Conservation (phyloP, 2,888 invertebrate genomes). For the Oxytorus armatus region DNA sequence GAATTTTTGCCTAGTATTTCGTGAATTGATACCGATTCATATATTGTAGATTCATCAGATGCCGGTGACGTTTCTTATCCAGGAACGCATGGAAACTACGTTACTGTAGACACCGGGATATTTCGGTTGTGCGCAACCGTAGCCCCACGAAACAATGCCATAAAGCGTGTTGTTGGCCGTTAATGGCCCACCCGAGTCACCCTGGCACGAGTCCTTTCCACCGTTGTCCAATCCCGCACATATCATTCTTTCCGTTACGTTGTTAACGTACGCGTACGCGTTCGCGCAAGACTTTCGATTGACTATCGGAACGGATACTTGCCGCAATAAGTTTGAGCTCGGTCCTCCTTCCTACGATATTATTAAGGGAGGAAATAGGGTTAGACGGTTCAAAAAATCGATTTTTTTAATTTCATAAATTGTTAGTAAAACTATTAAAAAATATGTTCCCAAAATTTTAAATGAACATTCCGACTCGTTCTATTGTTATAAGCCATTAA, state of each 20-base stretch:
- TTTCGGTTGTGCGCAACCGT: conserved; percentile 76
- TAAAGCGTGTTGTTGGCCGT: conserved; percentile 75
- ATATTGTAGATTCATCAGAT: conserved; percentile 61
- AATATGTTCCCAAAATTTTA: no score
- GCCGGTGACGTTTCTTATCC: conserved; percentile 73
- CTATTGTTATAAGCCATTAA: no score
- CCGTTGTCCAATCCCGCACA: conserved; percentile 75
- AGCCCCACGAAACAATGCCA: conserved; percentile 82
- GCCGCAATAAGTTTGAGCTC: conserved; percentile 84
- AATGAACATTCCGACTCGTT: no score
- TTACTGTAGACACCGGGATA: conserved; percentile 82
- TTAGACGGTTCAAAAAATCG: no score
- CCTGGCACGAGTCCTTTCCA: conserved; percentile 77
- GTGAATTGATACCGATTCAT: no score
- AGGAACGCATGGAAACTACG: conserved; percentile 75
- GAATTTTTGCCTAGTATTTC: not conserved
- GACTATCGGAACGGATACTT: conserved; percentile 85
- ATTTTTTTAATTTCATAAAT: no score
- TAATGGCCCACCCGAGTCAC: conserved; percentile 82
- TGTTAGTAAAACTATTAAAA: no score
- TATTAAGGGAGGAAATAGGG: no score
- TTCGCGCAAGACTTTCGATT: conserved; percentile 82
- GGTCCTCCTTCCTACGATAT: conserved; percentile 71
- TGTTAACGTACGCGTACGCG: conserved; percentile 81
- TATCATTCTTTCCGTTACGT: conserved; percentile 76